Evolutionary conservation across 2,888 invertebrate genomes (phyloP), one percentile per base, ranked within the genome.

Genomic region (Athetis lepigone): DNA sequence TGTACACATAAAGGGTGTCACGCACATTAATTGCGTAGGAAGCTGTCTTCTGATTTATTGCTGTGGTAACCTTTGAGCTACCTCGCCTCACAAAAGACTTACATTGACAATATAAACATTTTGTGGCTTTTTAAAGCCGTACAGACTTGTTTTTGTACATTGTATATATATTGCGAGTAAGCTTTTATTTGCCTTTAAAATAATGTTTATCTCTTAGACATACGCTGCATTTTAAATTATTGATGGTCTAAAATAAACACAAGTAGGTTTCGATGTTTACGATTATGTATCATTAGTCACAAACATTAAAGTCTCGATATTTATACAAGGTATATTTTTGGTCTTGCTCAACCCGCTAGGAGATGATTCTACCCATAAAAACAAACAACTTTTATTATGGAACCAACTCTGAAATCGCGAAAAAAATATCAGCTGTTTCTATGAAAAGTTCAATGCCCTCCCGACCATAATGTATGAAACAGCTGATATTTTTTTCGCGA

Each of bases 21-120:
- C 23, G 23, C 29, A 19, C 37, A 57, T 56, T 45, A 13, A 45
- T 67, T 56, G 29, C 37, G 43, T 56, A 13, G 63, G 43, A 45
- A 37, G 57, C 19, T 51, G 27, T 9, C 6, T 23, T 55, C 37
- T 42, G 18, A 21, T 19, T 43, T 37, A 36, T 27, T 33, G 16
- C 9, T 8, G n/a, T 2, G 11, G 1, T 13, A 18, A 40, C 18
- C n/a, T 33, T 33, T 33, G 4, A 33, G 33, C 13, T 33, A 33
- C 33, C 13, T 33, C 33, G 33, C 2, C 13, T 33, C 13, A 13
- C 33, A 13, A 33, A 33, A 33, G 4, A 13, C 33, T 13, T 33
- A n/a, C n/a, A n/a, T n/a, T 33, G 33, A 13, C 4, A 13, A 13
- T 13, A 33, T 13, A 33, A 33, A 33, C 33, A 33, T 33, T 33